These are phyloP conservation scores for Troides helena DNA, from an alignment of 2,888 invertebrate species.

Conservation along the genomic window DNA sequence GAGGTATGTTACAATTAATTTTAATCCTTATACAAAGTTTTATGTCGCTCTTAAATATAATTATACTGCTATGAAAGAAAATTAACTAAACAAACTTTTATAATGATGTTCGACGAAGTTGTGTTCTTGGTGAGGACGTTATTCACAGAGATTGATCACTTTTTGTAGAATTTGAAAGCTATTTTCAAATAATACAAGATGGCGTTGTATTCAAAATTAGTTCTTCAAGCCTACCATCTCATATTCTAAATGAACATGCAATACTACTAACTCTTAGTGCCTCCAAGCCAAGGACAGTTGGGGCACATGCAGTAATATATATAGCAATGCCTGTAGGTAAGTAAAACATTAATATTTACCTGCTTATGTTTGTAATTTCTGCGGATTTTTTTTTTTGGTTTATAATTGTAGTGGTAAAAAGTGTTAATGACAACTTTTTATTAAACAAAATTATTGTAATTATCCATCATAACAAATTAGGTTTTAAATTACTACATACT, in stretches of 20 bases:
- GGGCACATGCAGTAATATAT: conserved; percentile 52
- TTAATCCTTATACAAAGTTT: background rate
- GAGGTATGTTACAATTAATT: conserved; percentile 51
- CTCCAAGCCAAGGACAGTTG: conserved; percentile 55
- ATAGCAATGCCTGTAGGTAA: conserved; percentile 56
- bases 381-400: background rate
- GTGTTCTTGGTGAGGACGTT: background rate
- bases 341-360: conserved; percentile 1
- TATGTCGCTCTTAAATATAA: too few relatives aligned
- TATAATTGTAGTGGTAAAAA: too few relatives aligned
- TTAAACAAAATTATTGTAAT: background rate
- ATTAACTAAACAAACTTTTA: too few relatives aligned
- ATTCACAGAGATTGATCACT: background rate
- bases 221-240: conserved; percentile 45
- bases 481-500: too few relatives aligned
- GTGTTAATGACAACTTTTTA: background rate
- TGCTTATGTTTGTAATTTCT: background rate
- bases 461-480: too few relatives aligned
- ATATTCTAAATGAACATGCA: conserved; percentile 42
- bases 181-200: conserved; percentile 41
- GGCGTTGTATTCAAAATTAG: conserved; percentile 40
- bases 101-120: background rate
- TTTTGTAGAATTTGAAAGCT: conserved; percentile 42
- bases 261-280: conserved; percentile 51
- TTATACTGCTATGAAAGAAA: too few relatives aligned